Base-by-base conservation (phyloP, 2,113 vertebrate species). In the Clarias macrocephalus region DNA sequence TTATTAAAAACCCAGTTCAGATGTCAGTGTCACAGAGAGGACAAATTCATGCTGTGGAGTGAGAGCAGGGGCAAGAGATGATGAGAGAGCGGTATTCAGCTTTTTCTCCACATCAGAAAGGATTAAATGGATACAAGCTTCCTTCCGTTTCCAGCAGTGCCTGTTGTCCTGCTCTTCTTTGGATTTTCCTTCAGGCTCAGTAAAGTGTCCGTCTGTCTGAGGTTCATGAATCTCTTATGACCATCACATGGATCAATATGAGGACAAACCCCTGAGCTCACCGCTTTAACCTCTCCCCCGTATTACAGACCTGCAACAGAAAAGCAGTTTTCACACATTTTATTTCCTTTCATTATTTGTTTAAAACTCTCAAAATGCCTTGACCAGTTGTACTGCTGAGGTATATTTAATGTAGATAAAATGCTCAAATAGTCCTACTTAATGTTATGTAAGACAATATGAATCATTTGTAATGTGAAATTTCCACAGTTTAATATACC, bases 1-100 rank as follows among this genome's bases (percentile, higher is more conserved):
- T 92, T 92, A 93, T 93, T 92, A 82, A 95, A 90, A 90, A 63
- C 87, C 86, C 80, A 87, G 65, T 83, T 92, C 88, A 88, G 85
- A 73, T 93, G 79, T 88, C 84, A 3, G 77, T 85, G 88, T 85
- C 76, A 28, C 52, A n/a, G 62, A 86, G 30, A 89, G 90, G 70
- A 80, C 80, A 19, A 57, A 54, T 15, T 37, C 25, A 21, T 25
- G 25, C 16, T 28, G 42, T 10, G 42, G 37, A 8, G 33, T 6
- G 15, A 11, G 70, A 3, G 16, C 3, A 70, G 3, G 13, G 66
- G 15, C 7, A 18, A 37, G 68, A 33, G 15, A 30, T 4, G 16
- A 12, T 5, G 13, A 33, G 30, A 42, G 30, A 3, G 33, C 1
- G 19, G 13, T 75, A 25, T 76, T 48, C 37, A 48, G 25, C 73